These are phyloP conservation scores for Scolopax bukidnonensis DNA, from an alignment of 2,797 vertebrate genomes.

Conservation along the genomic window DNA sequence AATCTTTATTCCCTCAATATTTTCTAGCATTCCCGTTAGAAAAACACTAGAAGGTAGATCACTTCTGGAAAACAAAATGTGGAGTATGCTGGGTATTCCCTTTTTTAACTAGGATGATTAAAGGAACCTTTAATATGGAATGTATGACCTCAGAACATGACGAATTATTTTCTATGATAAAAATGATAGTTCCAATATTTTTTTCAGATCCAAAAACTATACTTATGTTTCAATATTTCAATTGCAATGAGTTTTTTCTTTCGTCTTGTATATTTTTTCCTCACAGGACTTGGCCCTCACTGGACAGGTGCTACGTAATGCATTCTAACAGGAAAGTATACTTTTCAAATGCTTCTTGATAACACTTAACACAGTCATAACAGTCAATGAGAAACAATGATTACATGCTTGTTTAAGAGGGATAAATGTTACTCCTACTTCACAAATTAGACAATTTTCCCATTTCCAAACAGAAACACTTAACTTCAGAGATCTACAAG, in stretches of 20 bases:
- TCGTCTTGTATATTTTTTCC: not conserved
- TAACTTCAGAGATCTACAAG: not conserved
- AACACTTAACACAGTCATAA: not conserved
- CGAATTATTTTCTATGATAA: not conserved
- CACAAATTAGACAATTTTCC: not conserved
- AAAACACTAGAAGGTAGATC: fast-evolving
- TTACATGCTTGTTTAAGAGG: not conserved
- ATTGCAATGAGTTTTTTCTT: fast-evolving
- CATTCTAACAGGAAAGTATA: not conserved
- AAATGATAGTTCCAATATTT: not conserved
- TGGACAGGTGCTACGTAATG: not conserved
- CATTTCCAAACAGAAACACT: not conserved
- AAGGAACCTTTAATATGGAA: fast-evolving
- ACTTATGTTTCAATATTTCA: not conserved
- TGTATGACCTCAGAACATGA: not conserved
- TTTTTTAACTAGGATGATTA: not conserved
- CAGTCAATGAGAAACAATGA: not conserved
- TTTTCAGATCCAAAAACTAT: not conserved
- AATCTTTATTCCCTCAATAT: not conserved
- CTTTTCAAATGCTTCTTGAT: not conserved
- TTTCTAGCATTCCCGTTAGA: not conserved
- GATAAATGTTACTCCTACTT: not conserved
- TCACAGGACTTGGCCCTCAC: not conserved
- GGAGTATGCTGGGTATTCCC: not conserved
- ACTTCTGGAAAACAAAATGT: not conserved